Base-by-base conservation (phyloP, 2,888 invertebrate genomes). In the Aporophyla nigra region DNA sequence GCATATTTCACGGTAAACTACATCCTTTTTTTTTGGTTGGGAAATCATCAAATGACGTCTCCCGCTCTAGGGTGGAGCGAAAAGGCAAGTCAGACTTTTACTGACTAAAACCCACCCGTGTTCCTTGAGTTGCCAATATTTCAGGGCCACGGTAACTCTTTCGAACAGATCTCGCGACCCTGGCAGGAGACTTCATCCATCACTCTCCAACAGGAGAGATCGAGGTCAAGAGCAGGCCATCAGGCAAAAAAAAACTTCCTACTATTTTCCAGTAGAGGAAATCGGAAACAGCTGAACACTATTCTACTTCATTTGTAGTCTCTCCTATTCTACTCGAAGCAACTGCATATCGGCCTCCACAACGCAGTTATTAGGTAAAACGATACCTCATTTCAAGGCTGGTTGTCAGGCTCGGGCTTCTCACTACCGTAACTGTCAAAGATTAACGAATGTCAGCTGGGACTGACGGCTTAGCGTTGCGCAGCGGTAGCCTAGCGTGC, bases 401-500 rank as follows among this genome's bases (percentile, higher is more conserved):
- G 21, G 24, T 59, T 61, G 19, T 19, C n/a, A 51, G 73, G 21
- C 9, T 43, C 9, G 9, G 10, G 21, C 10, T 59, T 27, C 49
- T 27, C 1, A 59, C 16, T 16, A n/a, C 27, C 24, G 58, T 21
- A 21, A 46, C 49, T 69, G 21, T 62, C 54, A 43, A 51, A 43
- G 43, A 21, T 43, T 27, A 24, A 56, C 27, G n/a, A 62, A 56
- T 56, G 40, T 43, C 80, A 49, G 19, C 10, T 2, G 7, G 43
- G 12, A 27, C 56, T 7, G 16, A 49, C 24, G 19, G 27, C 43
- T 43, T 53, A 33, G 27, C 51, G 33, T 27, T 27, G 27, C n/a
- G 27, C 12, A 81, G 21, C 58, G 46, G 21, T n/a, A 62, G 33
- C 46, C 63, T 74, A 69, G 84, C 84, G 65, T 84, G 80, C 46